Evolutionary conservation across 1,140 invertebrate genomes (phyloP).

Genomic region (Drosophila arizonae): DNA sequence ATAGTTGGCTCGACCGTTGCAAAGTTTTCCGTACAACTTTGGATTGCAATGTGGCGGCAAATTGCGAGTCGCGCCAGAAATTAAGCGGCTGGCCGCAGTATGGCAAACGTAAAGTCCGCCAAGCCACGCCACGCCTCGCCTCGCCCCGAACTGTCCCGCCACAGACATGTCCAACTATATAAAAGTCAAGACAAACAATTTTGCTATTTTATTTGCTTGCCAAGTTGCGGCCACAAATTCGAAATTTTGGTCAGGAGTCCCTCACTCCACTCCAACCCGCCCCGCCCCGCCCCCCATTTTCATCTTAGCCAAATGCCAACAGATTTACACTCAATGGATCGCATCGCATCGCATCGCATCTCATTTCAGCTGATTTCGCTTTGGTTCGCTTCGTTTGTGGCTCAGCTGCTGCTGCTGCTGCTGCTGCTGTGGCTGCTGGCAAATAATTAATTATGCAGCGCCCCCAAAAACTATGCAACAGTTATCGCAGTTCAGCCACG

Average conservation of each 20-base stretch:
- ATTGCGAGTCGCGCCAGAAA: conserved; percentile 72
- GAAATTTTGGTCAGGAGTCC: conserved; percentile 36
- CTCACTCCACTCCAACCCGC: neutral
- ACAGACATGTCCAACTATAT: conserved; percentile 63
- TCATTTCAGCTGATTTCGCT: conserved; percentile 36
- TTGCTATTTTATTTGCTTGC: conserved; percentile 67
- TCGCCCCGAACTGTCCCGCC: neutral
- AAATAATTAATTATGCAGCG: conserved; percentile 75
- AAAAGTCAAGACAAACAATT: conserved; percentile 65
- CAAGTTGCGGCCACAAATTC: conserved; percentile 52
- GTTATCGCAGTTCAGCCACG: conserved; percentile 46
- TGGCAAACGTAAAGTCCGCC: neutral
- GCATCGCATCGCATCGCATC: conserved; percentile 23
- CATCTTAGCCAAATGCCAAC: conserved; percentile 5
- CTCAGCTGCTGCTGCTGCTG: conserved; percentile 36
- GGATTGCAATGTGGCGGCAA: conserved; percentile 74
- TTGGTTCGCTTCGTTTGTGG: conserved; percentile 38
- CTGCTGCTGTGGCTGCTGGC: conserved; percentile 34
- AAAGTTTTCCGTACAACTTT: conserved; percentile 38
- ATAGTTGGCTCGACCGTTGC: conserved; percentile 10
- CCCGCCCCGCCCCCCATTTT: neutral
- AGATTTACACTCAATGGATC: conserved; percentile 39
- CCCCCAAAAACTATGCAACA: conserved; percentile 67
- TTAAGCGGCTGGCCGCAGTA: conserved; percentile 66
- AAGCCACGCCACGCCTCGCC: neutral